Evolutionary conservation across 1,140 invertebrate genomes (phyloP), one percentile per base, ranked within the genome.

Genomic region (Pseudomyrmex flavicornis): DNA sequence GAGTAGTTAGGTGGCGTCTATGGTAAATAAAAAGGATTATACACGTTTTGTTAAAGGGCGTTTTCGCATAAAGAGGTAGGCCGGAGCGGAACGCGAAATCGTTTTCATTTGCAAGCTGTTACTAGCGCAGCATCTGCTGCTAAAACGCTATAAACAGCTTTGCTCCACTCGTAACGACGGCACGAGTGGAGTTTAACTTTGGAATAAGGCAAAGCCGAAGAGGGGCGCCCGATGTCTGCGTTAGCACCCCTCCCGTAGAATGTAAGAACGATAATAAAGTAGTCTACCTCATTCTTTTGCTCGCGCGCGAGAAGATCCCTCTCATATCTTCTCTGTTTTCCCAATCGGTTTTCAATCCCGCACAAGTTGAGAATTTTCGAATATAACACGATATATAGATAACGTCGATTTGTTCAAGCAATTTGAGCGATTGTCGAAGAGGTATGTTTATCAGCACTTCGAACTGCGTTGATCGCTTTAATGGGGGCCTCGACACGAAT

Each of bases 41-140:
- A 86, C 86, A 83, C 85, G 63, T 86, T 91, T 89, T 63, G 88
- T 89, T 91, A 86, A 84, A 89, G 83, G 68, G 54, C 54, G 70
- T 86, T 91, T 86, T 90, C 66, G 63, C 54, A 26, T n/a, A 17
- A 62, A 12, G 5, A 35, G 2, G 17, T 46, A 69, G 50, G 48
- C 65, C 63, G 58, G 9, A 22, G 70, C 15, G 15, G 56, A 82
- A 72, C 68, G 35, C 35, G 83, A 85, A 86, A 91, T 90, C 83
- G 91, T 91, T 90, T 92, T 92, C 92, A 92, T 93, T 93, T 92
- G 89, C 92, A 93, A 92, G 91, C 91, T 92, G 91, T 92, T 93
- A 92, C 92, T 86, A 87, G 89, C 88, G 91, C 85, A 91, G 87
- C 91, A 92, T 92, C 91, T 92, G 91, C 91, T 85, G 85, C 86